These are phyloP conservation scores for Seira ritae DNA, from an alignment of 2,888 invertebrate species.

Conservation along the genomic window DNA sequence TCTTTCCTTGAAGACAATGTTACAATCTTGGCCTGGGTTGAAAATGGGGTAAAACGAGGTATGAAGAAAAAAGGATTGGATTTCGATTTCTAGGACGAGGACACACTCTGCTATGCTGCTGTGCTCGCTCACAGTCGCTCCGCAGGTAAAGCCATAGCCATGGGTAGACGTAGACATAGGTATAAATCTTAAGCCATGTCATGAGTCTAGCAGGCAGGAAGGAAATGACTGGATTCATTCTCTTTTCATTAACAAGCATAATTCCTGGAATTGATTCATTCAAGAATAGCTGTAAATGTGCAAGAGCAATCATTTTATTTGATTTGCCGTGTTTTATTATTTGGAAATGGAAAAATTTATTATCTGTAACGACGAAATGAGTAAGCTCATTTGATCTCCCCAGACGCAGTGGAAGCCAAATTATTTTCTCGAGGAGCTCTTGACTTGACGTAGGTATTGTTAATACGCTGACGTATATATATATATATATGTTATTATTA, in stretches of 20 bases:
- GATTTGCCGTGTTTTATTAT: not conserved
- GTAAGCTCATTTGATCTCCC: conserved; percentile 11
- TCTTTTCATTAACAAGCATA: conserved; percentile 6
- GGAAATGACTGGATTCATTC: conserved; percentile 21
- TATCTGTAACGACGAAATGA: not conserved
- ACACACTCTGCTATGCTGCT: not conserved
- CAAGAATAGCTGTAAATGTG: conserved; percentile 1
- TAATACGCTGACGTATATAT: conserved; percentile 10
- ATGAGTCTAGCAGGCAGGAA: not conserved
- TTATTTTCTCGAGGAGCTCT: conserved; percentile 3
- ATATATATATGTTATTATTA: too few species aligned
- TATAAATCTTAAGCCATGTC: too few species aligned
- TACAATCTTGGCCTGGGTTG: not conserved
- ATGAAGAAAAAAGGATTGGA: conserved; percentile 9
- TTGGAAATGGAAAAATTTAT: not conserved
- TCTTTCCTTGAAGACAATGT: conserved; percentile 13
- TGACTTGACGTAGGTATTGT: not conserved
- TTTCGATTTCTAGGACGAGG: conserved; percentile 17
- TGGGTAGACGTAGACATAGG: not conserved
- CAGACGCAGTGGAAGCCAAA: not conserved
- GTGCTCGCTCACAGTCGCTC: too few species aligned
- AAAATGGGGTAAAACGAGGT: conserved; percentile 14
- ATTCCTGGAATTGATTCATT: not conserved
- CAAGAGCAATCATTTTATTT: not conserved
- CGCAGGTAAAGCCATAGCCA: not conserved